Evolutionary conservation across 2,113 vertebrate genomes (phyloP).

Genomic region (Oryzias curvinotus): DNA sequence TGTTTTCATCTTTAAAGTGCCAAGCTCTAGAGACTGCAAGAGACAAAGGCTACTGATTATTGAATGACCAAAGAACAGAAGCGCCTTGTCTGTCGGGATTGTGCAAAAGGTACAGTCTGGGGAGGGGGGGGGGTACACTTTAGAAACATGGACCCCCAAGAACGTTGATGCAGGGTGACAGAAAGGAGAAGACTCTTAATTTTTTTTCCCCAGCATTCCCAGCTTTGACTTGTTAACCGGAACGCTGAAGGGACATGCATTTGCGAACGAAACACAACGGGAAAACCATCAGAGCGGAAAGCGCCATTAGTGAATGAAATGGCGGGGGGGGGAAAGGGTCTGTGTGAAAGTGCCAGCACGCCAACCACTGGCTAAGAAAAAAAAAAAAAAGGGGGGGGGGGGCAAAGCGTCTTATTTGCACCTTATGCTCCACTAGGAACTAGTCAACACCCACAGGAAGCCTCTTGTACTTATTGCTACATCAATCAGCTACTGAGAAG

Average conservation of each 20-base stretch:
- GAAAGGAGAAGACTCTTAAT: conserved; percentile 16
- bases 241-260: neutral
- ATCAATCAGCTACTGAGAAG: conserved; percentile 77
- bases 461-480: conserved; percentile 73
- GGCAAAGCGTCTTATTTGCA: conserved; percentile 32
- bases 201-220: conserved; percentile 24
- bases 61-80: conserved; percentile 56
- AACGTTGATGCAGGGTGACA: conserved; percentile 8
- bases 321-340: conserved; percentile 16
- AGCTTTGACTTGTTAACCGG: conserved; percentile 81
- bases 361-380: conserved; percentile 10
- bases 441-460: conserved; percentile 48
- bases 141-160: conserved; percentile 30
- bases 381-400: neutral
- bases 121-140: neutral
- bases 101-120: conserved; percentile 51
- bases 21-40: conserved; percentile 81
- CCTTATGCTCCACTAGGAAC: conserved; percentile 39
- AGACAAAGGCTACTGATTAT: conserved; percentile 65
- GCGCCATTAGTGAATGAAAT: conserved; percentile 30
- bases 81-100: conserved; percentile 60
- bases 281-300: conserved; percentile 40
- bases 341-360: conserved; percentile 14
- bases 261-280: neutral
- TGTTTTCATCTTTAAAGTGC: conserved; percentile 63